phyloP scores from a whole-genome alignment of 2,113 vertebrate species.

The Otis tarda region DNA sequence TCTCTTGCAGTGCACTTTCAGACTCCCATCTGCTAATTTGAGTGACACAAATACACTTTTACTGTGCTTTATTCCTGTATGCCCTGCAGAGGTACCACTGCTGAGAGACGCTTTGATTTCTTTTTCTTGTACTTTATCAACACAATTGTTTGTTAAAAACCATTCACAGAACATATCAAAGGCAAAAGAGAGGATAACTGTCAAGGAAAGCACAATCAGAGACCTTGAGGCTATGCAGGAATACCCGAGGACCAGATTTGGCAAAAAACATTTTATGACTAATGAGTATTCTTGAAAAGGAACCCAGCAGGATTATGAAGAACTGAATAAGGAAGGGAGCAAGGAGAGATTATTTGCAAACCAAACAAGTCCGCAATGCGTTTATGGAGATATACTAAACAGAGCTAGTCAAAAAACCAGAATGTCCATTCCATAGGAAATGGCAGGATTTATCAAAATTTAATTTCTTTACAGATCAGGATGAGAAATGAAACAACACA shows the following conservation, averaged over 20 bases:
- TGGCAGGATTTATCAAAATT: not conserved
- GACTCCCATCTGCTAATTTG: conserved; percentile 30
- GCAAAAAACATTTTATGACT: not conserved
- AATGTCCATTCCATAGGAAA: not conserved
- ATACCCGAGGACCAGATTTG: not conserved
- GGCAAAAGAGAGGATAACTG: conserved; percentile 7
- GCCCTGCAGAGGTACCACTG: conserved; percentile 29
- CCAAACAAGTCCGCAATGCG: not conserved
- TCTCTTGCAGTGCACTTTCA: conserved; percentile 6
- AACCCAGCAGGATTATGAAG: not conserved
- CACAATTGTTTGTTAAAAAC: conserved; percentile 43
- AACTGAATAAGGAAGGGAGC: not conserved
- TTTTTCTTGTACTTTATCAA: conserved; percentile 29
- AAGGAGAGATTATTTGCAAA: conserved; percentile 6
- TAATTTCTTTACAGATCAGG: not conserved
- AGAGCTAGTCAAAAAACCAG: not conserved
- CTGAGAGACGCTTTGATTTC: conserved; percentile 9
- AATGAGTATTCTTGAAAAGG: conserved; percentile 21
- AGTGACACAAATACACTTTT: conserved; percentile 29
- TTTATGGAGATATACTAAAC: not conserved
- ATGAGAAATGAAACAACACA: not conserved
- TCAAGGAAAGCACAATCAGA: not conserved
- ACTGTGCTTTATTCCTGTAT: conserved; percentile 31
- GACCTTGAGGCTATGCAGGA: not conserved
- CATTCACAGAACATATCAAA: not conserved